Conservation (phyloP, 53 echinoderm and acorn worm genomes). For the Glandiceps talaboti region DNA sequence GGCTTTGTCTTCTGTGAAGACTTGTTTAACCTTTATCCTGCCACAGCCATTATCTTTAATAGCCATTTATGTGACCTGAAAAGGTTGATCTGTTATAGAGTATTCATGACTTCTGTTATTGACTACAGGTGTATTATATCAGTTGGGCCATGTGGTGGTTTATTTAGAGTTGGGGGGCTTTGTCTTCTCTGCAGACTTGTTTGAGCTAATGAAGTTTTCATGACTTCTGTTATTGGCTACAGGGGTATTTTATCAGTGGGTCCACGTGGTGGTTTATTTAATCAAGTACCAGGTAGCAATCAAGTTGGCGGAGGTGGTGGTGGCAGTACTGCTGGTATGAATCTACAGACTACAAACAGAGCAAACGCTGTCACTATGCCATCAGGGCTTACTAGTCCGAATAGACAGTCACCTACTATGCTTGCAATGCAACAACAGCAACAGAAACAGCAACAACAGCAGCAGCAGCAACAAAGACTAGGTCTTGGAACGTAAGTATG, state of each 20-base stretch:
- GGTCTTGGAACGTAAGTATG: slow-evolving; percentile 42
- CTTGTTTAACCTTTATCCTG: too few relatives aligned
- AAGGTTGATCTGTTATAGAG: too few relatives aligned
- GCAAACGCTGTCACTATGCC: background rate
- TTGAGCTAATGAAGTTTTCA: too few relatives aligned
- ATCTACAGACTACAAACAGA: background rate
- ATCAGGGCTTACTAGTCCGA: slow-evolving; percentile 45
- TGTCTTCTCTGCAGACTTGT: too few relatives aligned
- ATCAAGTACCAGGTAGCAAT: slow-evolving; percentile 26
- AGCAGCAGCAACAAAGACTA: slow-evolving; percentile 41
- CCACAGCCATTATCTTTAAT: too few relatives aligned
- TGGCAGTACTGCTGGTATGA: slow-evolving; percentile 10
- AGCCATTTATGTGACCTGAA: too few relatives aligned
- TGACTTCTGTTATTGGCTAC: background rate
- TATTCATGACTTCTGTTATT: too few relatives aligned
- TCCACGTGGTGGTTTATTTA: slow-evolving; percentile 24
- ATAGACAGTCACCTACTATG: slow-evolving; percentile 66
- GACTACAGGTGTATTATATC: too few relatives aligned
- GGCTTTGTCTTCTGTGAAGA: too few relatives aligned
- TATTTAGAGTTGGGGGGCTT: too few relatives aligned
- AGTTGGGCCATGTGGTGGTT: too few relatives aligned
- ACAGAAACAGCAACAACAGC: slow-evolving; percentile 12
- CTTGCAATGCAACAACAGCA: slow-evolving; percentile 59
- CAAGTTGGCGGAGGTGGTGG: too few relatives aligned
- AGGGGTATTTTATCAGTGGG: slow-evolving; percentile 63